Conservation (phyloP, 2,888 invertebrate species). For the Exephanes ischioxanthus region DNA sequence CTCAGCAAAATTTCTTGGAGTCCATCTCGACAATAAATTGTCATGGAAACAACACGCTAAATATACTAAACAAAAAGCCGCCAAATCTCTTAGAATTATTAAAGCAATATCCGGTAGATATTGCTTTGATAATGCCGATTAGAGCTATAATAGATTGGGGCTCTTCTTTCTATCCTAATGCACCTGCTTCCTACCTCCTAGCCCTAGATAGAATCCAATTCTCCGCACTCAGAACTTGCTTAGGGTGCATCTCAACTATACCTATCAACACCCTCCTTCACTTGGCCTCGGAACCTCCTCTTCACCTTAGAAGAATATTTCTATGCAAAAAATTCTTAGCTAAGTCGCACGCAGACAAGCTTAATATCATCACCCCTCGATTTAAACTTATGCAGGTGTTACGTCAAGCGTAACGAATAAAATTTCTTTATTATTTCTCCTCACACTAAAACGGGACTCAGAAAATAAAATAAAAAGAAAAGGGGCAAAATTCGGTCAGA, state of each 20-base stretch:
- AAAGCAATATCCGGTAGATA: slow-evolving; percentile 9
- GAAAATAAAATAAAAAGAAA: no score
- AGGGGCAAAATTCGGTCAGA: no score
- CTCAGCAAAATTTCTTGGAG: not conserved
- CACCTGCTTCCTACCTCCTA: not conserved
- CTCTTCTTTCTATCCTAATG: not conserved
- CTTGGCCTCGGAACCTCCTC: not conserved
- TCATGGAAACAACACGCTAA: no score
- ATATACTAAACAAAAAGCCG: not conserved
- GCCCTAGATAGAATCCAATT: slow-evolving; percentile 8
- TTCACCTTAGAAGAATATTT: not conserved
- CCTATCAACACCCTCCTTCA: slow-evolving; percentile 17
- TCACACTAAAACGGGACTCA: no score
- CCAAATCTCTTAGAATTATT: not conserved
- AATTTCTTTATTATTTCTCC: no score
- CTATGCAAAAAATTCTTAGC: not conserved
- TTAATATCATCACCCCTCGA: not conserved
- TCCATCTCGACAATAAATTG: not conserved
- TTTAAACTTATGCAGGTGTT: slow-evolving; percentile 9
- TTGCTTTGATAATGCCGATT: not conserved
- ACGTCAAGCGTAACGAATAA: no score
- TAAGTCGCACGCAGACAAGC: not conserved
- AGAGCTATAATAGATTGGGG: slow-evolving; percentile 15
- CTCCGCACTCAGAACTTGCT: not conserved
- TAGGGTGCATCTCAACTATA: slow-evolving; percentile 11